Evolutionary conservation across 2,888 invertebrate genomes (phyloP).

Genomic region (Torymus tubicola): DNA sequence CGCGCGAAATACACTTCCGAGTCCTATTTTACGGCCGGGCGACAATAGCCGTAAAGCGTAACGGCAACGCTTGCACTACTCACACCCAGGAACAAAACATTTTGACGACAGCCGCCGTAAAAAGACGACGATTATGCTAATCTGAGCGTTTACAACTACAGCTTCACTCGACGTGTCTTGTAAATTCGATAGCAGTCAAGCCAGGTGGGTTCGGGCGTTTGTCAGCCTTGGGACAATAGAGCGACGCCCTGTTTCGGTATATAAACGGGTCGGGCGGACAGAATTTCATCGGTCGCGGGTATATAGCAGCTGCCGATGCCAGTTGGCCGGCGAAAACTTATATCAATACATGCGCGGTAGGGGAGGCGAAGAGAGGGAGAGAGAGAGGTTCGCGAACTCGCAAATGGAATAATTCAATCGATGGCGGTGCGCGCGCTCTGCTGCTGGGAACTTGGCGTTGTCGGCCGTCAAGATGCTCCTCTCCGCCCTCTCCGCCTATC

Average conservation of each 20-base stretch:
- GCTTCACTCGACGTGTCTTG: no score
- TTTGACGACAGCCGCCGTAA: slow-evolving; percentile 37
- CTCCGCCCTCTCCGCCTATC: slow-evolving; percentile 26
- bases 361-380: no score
- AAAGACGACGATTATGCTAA: slow-evolving; percentile 46
- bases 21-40: slow-evolving; percentile 1
- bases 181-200: no score
- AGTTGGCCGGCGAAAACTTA: no score
- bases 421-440: slow-evolving; percentile 6
- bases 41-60: not conserved
- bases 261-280: no score
- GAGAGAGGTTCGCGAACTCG: not conserved
- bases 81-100: not conserved
- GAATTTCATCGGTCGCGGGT: no score
- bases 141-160: not conserved
- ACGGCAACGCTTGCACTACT: not conserved
- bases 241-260: no score
- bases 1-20: not conserved
- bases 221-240: no score
- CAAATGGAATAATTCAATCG: slow-evolving; percentile 51
- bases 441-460: slow-evolving; percentile 9
- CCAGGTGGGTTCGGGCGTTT: no score
- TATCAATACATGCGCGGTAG: no score
- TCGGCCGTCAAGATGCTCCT: slow-evolving; percentile 35
- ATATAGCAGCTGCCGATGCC: no score